Base-by-base conservation (phyloP, 2,888 invertebrate genomes). In the Chymomyza procnemis region DNA sequence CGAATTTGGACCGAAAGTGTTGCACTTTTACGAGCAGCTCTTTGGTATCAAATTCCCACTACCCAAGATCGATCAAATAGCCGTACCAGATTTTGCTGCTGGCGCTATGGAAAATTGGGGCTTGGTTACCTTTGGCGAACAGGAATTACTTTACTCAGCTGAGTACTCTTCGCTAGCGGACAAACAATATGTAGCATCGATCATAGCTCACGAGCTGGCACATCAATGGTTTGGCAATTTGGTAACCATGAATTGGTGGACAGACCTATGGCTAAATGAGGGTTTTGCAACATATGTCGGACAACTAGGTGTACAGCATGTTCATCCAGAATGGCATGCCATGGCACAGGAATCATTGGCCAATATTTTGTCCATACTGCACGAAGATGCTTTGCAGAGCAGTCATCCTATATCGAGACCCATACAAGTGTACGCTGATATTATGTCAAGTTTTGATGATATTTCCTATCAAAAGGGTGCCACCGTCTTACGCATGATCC, bases 401-500 rank as follows among this genome's bases (percentile, higher is more conserved):
- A 96, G 96, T 3, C 97, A 97, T 90, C 96, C 96, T 18, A 95
- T 96, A 54, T 95, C 95, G 0, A 94, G 95, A 0, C 92, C 94
- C 2, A 94, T 97, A 41, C 93, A 94, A 47, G 93, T 96, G 88
- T 96, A 96, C 1, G 94, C 93, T 74, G 88, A 97, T 88, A 96
- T 97, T 65, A 92, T 92, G 0, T 95, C 97, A 91, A 95, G 96
- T 59, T 97, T 97, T 90, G 97, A 97, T 89, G 93, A 94, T 64
- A 97, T 97, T 41, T 96, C 96, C 0, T 97, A 97, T 90, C 93
- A 93, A 74, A 96, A 96, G 90, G 96, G 96, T 0, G 93, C 95
- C 1, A 93, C 94, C 0, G 92, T 98, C 55, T 93, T 98, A 69
- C 92, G 97, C 34, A 98, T 98, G 97, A 96, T 97, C 95, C 93